A percentile compares a stretch with the other conserved stretches of the same genome.
These are phyloP conservation scores for Salvator merianae DNA, from an alignment of 2,113 vertebrate genomes.

Conservation along the genomic window DNA sequence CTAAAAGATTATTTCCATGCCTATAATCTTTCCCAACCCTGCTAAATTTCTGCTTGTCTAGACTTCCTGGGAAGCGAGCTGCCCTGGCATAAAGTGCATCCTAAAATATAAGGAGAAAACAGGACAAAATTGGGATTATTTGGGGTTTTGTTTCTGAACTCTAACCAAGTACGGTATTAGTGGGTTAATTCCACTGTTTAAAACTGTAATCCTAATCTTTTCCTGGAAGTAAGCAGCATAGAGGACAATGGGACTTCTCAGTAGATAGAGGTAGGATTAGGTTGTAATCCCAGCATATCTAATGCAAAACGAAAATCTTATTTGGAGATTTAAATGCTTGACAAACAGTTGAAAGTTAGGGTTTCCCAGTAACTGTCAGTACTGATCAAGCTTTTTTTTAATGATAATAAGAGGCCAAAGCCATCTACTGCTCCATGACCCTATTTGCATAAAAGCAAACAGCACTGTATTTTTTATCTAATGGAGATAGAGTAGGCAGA, in stretches of 20 bases:
- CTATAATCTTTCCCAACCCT: too few relatives aligned
- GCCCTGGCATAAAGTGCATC: background rate
- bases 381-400: background rate
- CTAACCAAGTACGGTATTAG: background rate
- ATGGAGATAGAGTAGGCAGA: constrained; percentile 35
- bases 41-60: background rate
- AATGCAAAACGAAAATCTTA: background rate
- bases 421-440: constrained; percentile 23
- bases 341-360: constrained; percentile 24
- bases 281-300: background rate
- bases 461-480: constrained; percentile 36
- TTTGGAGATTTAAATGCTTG: background rate
- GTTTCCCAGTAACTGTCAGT: constrained; percentile 54
- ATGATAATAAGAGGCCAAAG: constrained; percentile 35
- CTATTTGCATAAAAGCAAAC: constrained; percentile 33
- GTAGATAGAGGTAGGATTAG: too few relatives aligned
- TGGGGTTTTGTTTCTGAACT: background rate
- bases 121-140: background rate
- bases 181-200: background rate
- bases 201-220: background rate
- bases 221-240: too few relatives aligned
- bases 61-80: background rate
- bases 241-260: too few relatives aligned
- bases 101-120: background rate
- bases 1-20: background rate